Conservation (phyloP, 2,113 vertebrate species). For the Petrocephalus microphthalmus region DNA sequence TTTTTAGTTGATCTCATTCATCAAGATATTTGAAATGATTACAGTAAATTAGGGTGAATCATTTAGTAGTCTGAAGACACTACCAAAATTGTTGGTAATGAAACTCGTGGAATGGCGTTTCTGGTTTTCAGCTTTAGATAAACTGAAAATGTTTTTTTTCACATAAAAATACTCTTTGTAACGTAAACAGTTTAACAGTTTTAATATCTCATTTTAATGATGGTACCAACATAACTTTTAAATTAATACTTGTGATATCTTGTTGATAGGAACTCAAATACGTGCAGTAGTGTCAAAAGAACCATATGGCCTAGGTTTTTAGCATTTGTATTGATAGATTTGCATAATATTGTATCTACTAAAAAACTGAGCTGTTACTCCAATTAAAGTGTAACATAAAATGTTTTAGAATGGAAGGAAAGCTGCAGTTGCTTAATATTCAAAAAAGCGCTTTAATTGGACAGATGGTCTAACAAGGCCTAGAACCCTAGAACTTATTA, state of each 20-base stretch:
- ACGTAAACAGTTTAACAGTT: too few relatives aligned
- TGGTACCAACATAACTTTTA: background rate
- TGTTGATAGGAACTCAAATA: background rate
- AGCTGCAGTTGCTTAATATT: background rate
- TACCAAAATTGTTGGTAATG: background rate
- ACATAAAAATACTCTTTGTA: background rate
- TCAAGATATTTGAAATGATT: background rate
- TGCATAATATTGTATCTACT: background rate
- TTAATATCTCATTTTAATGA: background rate
- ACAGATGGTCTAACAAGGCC: background rate
- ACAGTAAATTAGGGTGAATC: background rate
- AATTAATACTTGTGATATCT: background rate
- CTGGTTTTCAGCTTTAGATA: background rate
- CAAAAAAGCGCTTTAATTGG: background rate
- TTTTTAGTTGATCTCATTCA: background rate
- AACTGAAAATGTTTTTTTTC: background rate
- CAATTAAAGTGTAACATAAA: background rate
- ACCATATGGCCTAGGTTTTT: background rate
- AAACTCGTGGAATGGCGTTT: background rate
- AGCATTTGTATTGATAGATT: background rate
- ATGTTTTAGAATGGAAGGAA: background rate
- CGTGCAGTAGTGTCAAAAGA: background rate
- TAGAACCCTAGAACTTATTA: background rate
- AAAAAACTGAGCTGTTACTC: background rate
- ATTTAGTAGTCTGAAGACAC: background rate